Conservation (phyloP, 2,797 vertebrate species). For the Sarcophilus harrisii region DNA sequence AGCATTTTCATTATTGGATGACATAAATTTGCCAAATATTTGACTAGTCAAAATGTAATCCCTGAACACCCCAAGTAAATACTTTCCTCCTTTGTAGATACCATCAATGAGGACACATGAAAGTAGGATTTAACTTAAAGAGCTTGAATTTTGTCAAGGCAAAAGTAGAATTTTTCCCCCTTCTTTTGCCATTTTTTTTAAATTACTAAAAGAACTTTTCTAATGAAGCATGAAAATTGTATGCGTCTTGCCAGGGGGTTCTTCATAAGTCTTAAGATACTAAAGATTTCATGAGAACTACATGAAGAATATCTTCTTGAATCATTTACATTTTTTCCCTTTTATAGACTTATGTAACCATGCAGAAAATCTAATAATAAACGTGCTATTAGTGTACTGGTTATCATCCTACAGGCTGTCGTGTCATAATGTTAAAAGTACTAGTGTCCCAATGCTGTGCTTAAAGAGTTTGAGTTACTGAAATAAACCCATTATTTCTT, state of each 20-base stretch:
- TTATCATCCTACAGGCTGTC: conserved; percentile 80
- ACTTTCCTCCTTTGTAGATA: conserved; percentile 31
- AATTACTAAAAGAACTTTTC: conserved; percentile 77
- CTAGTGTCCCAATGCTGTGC: conserved; percentile 73
- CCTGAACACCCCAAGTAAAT: background rate
- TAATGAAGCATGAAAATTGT: conserved; percentile 88
- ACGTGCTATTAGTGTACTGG: conserved; percentile 83
- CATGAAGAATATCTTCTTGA: conserved; percentile 86
- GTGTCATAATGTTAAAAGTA: conserved; percentile 75
- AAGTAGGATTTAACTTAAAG: conserved; percentile 75
- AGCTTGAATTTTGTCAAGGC: conserved; percentile 66
- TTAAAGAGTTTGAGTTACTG: conserved; percentile 69
- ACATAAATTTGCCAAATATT: background rate
- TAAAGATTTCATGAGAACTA: conserved; percentile 86
- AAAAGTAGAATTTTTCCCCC: conserved; percentile 54
- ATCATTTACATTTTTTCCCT: conserved; percentile 87
- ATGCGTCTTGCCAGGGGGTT: conserved; percentile 85
- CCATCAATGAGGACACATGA: conserved; percentile 43
- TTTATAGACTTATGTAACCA: conserved; percentile 88
- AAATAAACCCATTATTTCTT: conserved; percentile 73
- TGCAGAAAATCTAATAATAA: conserved; percentile 90
- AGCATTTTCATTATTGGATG: conserved; percentile 2
- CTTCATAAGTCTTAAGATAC: conserved; percentile 83
- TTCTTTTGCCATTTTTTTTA: conserved; percentile 81
- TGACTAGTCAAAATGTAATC: conserved; percentile 3